These are phyloP conservation scores for Uria aalge DNA, from an alignment of 2,113 vertebrate genomes.

Conservation along the genomic window DNA sequence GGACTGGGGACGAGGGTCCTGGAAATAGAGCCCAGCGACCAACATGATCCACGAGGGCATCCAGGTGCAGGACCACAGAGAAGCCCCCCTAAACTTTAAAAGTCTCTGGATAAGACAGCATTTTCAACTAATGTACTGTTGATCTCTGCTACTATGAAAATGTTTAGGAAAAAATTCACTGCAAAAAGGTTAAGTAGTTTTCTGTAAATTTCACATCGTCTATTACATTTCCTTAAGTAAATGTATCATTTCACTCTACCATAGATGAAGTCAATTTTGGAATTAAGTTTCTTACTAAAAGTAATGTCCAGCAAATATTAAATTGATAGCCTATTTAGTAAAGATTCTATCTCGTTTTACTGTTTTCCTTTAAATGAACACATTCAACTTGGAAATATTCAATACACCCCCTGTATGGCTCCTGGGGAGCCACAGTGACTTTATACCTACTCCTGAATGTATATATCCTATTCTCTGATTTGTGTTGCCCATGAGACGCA, in stretches of 20 bases:
- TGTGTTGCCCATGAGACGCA: neutral
- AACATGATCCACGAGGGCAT: neutral
- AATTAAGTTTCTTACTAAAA: neutral
- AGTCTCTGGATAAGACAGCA: neutral
- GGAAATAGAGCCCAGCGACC: neutral
- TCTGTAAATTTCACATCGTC: neutral
- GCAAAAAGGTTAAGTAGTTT: neutral
- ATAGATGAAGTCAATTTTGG: neutral
- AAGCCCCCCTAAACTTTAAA: neutral
- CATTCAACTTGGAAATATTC: neutral
- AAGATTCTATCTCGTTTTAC: neutral
- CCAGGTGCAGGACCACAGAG: neutral
- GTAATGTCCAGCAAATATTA: neutral
- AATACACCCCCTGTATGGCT: neutral
- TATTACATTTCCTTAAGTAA: conserved; percentile 10
- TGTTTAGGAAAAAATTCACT: neutral
- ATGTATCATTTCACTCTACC: neutral
- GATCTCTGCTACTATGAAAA: conserved; percentile 6
- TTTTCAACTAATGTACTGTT: neutral
- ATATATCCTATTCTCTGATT: neutral
- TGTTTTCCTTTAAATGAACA: neutral
- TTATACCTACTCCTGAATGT: neutral
- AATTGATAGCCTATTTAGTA: neutral
- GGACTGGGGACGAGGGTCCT: neutral
- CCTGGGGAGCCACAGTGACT: neutral